phyloP scores from a whole-genome alignment of 2,888 invertebrate genomes.

The Cecidostiba fungosa region DNA sequence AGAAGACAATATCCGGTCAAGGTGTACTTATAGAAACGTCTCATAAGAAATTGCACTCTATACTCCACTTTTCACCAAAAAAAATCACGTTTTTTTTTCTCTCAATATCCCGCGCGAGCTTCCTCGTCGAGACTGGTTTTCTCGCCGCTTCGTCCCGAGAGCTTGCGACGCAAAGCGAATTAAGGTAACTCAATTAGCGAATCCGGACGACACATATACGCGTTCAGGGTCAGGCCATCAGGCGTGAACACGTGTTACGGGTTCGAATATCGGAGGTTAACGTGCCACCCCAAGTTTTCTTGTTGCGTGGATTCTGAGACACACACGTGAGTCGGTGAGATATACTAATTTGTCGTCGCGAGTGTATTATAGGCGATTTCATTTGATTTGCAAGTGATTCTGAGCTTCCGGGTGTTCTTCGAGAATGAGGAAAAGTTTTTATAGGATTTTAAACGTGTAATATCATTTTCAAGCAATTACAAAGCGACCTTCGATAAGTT shows the following conservation, averaged over 20 bases:
- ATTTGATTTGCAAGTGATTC: too few species aligned
- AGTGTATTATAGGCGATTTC: too few species aligned
- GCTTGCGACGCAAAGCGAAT: conserved; percentile 67
- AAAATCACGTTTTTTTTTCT: neutral
- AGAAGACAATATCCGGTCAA: too few species aligned
- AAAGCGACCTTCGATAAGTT: too few species aligned
- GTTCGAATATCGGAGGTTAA: conserved; percentile 18
- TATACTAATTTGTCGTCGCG: too few species aligned
- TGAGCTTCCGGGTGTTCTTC: too few species aligned
- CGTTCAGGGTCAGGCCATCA: conserved; percentile 51
- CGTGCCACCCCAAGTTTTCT: neutral
- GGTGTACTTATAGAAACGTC: too few species aligned
- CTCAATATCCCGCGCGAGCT: neutral
- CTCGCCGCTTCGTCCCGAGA: conserved; percentile 17
- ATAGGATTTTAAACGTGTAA: too few species aligned
- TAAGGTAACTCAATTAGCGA: conserved; percentile 70
- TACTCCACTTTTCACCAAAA: neutral
- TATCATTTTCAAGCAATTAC: too few species aligned
- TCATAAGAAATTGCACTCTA: too few species aligned
- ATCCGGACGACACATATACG: neutral
- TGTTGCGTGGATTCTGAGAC: conserved; percentile 27
- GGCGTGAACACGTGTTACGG: conserved; percentile 16
- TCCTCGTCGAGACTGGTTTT: neutral
- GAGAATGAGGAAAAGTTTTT: too few species aligned
- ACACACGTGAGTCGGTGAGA: neutral